These are phyloP conservation scores for Corythaeola cristata DNA, from an alignment of 2,113 vertebrate species.

Conservation along the genomic window DNA sequence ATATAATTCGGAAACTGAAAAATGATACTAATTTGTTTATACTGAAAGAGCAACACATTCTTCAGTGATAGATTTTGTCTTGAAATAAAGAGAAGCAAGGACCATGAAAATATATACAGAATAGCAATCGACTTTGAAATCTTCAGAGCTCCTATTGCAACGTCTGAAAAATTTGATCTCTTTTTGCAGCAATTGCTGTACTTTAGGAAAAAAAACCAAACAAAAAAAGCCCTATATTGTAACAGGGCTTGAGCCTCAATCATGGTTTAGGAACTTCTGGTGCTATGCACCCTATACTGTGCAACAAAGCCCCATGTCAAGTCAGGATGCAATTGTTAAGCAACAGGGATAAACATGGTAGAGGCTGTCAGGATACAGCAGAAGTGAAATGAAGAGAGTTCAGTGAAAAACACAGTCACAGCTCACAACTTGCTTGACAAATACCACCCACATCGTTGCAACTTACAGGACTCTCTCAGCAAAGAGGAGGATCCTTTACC, in stretches of 20 bases:
- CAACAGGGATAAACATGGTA: not conserved
- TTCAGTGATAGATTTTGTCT: not conserved
- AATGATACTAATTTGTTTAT: not conserved
- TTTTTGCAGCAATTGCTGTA: not conserved
- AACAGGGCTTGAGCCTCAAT: not conserved
- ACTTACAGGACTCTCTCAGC: not conserved
- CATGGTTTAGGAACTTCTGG: not conserved
- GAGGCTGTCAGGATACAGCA: not conserved
- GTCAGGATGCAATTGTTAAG: not conserved
- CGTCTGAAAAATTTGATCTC: not conserved
- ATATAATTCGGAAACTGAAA: not conserved
- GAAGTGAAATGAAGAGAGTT: not conserved
- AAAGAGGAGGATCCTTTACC: not conserved
- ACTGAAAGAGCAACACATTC: not conserved
- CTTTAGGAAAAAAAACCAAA: not conserved
- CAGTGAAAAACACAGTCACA: not conserved
- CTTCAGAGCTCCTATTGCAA: not conserved
- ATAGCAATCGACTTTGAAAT: not conserved
- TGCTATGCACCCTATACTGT: not conserved
- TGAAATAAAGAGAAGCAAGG: not conserved
- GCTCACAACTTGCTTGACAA: not conserved
- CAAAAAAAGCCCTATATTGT: not conserved
- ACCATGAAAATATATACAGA: not conserved
- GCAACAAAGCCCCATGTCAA: not conserved
- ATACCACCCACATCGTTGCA: not conserved